Evolutionary conservation across 2,797 vertebrate species (phyloP), one percentile per base, ranked within the genome.

Genomic region (Pseudomugil gertrudae): DNA sequence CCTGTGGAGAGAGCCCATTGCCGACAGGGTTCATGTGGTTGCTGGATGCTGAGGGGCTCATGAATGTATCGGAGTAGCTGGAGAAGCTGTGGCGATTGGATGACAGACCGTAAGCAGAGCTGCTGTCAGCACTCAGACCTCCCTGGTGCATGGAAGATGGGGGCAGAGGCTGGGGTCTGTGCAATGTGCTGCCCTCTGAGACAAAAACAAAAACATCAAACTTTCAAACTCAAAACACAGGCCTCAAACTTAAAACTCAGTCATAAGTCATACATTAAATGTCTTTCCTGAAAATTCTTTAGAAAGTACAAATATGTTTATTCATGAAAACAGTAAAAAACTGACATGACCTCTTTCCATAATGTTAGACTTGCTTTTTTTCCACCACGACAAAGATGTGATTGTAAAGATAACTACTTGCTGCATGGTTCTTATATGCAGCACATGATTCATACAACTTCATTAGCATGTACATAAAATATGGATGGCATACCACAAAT

Each of bases 131-230:
- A 0, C 94, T 92, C 0, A 98, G 92, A 0, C 96, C 97, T 11
- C 98, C 95, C 93, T 99, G 98, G 90, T 99, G 98, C 98, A 99
- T 99, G 91, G 97, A 96, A 79, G 98, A 99, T 0, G 98, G 98
- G 0, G 98, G 98, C 77, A 99, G 93, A 6, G 98, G 98, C 86
- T 99, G 98, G 27, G 98, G 98, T 81, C 98, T 94, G 92, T 99
- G 98, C 59, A 99, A 94, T 0, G 98, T 99, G 89, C 96, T 91
- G 51, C 93, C 96, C 3, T 99, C 98, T 98, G 93, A 82, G 33
- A 73, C 19, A 57, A 29, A 63, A 9, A 85, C 53, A 62, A 61
- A 35, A 63, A 85, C 54, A 75, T 4, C 29, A 23, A 47, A 52
- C 10, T 54, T 40, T 38, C 21, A 24, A 32, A 67, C 24, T 47